A percentile compares a stretch with the other conserved stretches of the same genome.
Conservation (phyloP, 2,888 invertebrate species). For the Drosophila paranaensis region DNA sequence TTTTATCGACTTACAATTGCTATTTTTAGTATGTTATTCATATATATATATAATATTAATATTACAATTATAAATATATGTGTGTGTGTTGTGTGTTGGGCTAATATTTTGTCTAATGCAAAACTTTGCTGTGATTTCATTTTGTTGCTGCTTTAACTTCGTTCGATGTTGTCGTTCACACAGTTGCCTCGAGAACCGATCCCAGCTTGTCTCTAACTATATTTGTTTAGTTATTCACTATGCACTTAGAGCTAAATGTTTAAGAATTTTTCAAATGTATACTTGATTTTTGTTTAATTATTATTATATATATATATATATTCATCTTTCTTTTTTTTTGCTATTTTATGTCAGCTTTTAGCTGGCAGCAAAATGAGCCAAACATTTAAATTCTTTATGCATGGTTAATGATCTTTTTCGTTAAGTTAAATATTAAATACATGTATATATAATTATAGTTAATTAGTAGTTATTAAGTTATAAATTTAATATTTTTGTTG, state of each 20-base stretch:
- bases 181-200: slow-evolving; percentile 30
- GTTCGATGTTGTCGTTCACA: slow-evolving; percentile 26
- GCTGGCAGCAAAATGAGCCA: slow-evolving; percentile 50
- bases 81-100: slow-evolving; percentile 44
- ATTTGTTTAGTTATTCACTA: slow-evolving; percentile 39
- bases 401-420: slow-evolving; percentile 52
- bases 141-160: slow-evolving; percentile 40
- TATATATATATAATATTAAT: slow-evolving; percentile 25
- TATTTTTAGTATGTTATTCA: slow-evolving; percentile 46
- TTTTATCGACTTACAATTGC: slow-evolving; percentile 53
- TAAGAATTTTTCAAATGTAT: slow-evolving; percentile 31
- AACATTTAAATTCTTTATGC: slow-evolving; percentile 65
- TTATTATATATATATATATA: background rate
- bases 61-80: slow-evolving; percentile 16
- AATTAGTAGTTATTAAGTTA: slow-evolving; percentile 66
- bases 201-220: slow-evolving; percentile 62
- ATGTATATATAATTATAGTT: slow-evolving; percentile 51
- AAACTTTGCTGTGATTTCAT: slow-evolving; percentile 28
- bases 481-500: slow-evolving; percentile 43
- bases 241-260: slow-evolving; percentile 48
- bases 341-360: slow-evolving; percentile 52
- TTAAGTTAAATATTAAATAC: slow-evolving; percentile 56
- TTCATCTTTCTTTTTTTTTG: background rate
- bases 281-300: slow-evolving; percentile 9
- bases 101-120: slow-evolving; percentile 70